Conservation (phyloP, 1,140 invertebrate species). For the Meloidogyne exigua region DNA sequence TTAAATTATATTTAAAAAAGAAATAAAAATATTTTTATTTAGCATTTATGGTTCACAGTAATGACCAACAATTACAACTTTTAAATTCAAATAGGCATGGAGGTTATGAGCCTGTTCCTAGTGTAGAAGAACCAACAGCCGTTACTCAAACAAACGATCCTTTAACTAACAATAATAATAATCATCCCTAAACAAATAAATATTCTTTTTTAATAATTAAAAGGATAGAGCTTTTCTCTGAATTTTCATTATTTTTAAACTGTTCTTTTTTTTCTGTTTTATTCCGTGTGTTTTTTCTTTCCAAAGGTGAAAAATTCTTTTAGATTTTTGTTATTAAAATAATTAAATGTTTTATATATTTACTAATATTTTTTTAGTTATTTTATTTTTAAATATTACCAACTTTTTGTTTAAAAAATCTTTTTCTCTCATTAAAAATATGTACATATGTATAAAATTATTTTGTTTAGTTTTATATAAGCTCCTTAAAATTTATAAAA, state of each 20-base stretch:
- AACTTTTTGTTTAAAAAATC: no score
- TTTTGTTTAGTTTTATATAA: no score
- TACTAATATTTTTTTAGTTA: no score
- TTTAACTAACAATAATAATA: background rate
- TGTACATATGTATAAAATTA: no score
- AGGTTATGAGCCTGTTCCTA: conserved; percentile 30
- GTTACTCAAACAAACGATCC: background rate
- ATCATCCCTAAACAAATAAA: background rate
- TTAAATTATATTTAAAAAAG: no score
- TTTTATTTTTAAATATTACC: no score
- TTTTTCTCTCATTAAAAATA: no score
- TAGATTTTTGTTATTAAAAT: no score
- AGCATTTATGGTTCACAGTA: background rate
- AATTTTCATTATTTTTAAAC: background rate
- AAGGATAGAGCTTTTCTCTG: conserved; percentile 1
- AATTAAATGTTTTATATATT: no score
- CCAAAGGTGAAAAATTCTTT: no score
- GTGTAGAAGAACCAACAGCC: conserved; percentile 11
- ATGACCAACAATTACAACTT: background rate
- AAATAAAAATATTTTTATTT: background rate
- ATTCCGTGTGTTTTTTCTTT: conserved; percentile 5
- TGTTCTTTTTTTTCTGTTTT: background rate
- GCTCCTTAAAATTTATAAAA: no score
- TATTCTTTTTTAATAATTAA: background rate
- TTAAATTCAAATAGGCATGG: conserved; percentile 1